Evolutionary conservation across 2,113 vertebrate species (phyloP), one percentile per base, ranked within the genome.

Genomic region (Zosterops lateralis): DNA sequence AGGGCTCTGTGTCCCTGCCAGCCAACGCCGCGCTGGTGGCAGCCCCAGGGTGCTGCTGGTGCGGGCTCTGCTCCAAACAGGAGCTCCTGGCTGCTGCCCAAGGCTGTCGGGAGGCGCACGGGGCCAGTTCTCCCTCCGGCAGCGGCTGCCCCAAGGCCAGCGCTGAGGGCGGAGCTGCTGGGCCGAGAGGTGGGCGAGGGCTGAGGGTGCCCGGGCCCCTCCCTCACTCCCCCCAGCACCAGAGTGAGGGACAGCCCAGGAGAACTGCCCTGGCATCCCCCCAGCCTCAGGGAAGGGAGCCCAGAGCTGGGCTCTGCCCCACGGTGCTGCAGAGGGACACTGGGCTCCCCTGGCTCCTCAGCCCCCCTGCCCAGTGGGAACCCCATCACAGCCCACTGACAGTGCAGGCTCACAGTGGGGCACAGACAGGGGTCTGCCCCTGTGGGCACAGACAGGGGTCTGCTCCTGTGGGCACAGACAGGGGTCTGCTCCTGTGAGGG

Each of bases 301-400:
- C 28, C 32, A 17, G 68, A 12, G n/a, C 54, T 47, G 68, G 61
- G 54, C 61, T 31, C 64, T 71, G 45, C 40, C 75, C 42, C 3
- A 1, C 50, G 25, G 17, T 6, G 31, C 51, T 47, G 58, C 4
- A 0, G 34, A 4, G 45, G 48, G 44, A 28, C 2, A 0, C 87
- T 32, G 75, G 29, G 85, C 5, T 68, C n/a, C 53, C 17, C 10
- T 0, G 9, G 68, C 38, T 3, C 53, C 19, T 28, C 2, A 5
- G n/a, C 9, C 45, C 75, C 6, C 1, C 34, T 44, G 66, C 42
- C 3, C 24, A 21, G 22, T 0, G 4, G 53, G 50, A 51, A 8
- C 20, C 20, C 3, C 20, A 26, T 3, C n/a, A 20, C 61, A 31
- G 3, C 28, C 28, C 7, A 2, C 36, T 3, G 29, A 9, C 12